Percentiles rank a stretch among this genome's conserved stretches.
These are phyloP conservation scores for Mamestra configurata DNA, from an alignment of 1,140 invertebrate species.

Conservation along the genomic window DNA sequence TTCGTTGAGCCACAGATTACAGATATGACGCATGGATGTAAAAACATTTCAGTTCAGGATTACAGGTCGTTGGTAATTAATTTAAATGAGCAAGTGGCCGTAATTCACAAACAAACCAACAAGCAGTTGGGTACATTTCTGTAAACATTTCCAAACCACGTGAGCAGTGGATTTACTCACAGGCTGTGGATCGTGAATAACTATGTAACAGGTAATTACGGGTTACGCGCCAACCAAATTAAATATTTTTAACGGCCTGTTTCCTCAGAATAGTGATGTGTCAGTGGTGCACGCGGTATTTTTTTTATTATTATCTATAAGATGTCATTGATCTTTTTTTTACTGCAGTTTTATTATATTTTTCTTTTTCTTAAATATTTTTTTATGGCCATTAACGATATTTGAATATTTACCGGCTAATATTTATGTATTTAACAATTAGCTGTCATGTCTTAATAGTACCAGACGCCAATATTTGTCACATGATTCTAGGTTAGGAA, in stretches of 20 bases:
- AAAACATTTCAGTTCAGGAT: background rate
- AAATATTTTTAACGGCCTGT: constrained; percentile 71
- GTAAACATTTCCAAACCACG: constrained; percentile 59
- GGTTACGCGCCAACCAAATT: constrained; percentile 69
- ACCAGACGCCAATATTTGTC: constrained; percentile 16
- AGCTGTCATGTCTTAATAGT: constrained; percentile 14
- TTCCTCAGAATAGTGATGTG: constrained; percentile 66
- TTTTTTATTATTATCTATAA: constrained; percentile 11
- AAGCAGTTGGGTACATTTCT: constrained; percentile 45
- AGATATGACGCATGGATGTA: background rate
- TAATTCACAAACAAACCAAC: constrained; percentile 48
- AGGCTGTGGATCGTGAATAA: constrained; percentile 61
- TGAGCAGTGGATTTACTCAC: constrained; percentile 59
- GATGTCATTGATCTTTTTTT: constrained; percentile 18
- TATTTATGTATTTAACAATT: background rate
- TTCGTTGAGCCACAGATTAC: background rate
- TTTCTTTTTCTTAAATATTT: background rate
- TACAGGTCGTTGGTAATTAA: constrained; percentile 14
- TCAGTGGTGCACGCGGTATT: constrained; percentile 15
- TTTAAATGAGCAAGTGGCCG: constrained; percentile 33
- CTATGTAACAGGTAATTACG: constrained; percentile 65
- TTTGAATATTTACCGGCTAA: background rate
- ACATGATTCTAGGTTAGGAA: constrained; percentile 32
- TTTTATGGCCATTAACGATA: background rate
- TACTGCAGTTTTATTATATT: background rate